Evolutionary conservation across 2,113 vertebrate species (phyloP).

Genomic region (Caretta caretta): DNA sequence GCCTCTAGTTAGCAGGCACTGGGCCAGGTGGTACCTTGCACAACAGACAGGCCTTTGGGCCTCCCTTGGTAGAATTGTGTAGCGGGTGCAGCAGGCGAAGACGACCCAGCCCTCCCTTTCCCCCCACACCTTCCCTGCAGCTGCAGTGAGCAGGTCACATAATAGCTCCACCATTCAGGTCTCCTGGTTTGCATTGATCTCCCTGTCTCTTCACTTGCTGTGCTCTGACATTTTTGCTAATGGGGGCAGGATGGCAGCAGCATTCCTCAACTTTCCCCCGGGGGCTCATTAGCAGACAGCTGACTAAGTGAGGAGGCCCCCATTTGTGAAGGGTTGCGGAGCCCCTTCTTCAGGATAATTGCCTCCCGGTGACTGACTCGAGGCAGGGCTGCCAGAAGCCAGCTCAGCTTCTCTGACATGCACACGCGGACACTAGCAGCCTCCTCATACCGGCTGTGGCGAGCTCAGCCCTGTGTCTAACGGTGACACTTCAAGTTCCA

Average conservation of each 20-base stretch:
- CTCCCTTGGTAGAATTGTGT: not conserved
- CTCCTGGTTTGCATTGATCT: not conserved
- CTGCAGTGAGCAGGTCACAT: not conserved
- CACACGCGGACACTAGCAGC: not conserved
- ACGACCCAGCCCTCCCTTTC: not conserved
- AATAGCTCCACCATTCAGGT: not conserved
- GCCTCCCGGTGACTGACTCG: slow-evolving; percentile 19
- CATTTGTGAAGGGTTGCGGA: slow-evolving; percentile 32
- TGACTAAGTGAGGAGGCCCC: slow-evolving; percentile 45
- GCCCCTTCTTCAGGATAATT: slow-evolving; percentile 18
- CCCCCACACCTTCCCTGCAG: not conserved
- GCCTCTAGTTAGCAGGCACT: too few relatives aligned
- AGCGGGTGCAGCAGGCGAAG: not conserved
- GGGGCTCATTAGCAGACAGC: slow-evolving; percentile 80
- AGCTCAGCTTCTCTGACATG: not conserved
- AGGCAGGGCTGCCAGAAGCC: not conserved
- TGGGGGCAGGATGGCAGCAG: not conserved
- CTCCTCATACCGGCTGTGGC: not conserved
- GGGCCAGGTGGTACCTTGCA: not conserved
- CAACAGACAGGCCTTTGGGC: not conserved
- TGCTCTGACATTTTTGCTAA: not conserved
- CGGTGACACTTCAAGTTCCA: not conserved
- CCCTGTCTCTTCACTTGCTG: not conserved
- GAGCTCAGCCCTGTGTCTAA: not conserved
- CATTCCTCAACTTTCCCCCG: slow-evolving; percentile 49